Conservation (phyloP, 2,797 vertebrate genomes). For the Clarias laeviceps region DNA sequence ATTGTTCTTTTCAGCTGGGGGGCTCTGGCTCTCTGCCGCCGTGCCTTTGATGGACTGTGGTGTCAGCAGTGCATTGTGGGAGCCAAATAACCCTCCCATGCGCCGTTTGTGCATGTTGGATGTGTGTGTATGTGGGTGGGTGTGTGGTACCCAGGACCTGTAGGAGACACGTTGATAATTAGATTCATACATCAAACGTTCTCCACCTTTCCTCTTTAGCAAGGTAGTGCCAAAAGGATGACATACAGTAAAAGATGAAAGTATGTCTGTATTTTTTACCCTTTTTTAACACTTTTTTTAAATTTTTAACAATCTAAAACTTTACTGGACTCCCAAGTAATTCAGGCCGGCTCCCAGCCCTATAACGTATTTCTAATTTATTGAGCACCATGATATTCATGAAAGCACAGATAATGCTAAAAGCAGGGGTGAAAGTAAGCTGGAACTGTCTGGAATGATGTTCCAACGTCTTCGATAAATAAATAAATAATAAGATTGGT, state of each 20-base stretch:
- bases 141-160: slow-evolving; percentile 33
- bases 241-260: slow-evolving; percentile 26
- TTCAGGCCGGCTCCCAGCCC: background rate
- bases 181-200: slow-evolving; percentile 46
- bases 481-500: too few species aligned
- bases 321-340: background rate
- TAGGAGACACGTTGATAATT: slow-evolving; percentile 46
- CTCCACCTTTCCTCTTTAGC: slow-evolving; percentile 34
- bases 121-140: slow-evolving; percentile 32
- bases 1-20: slow-evolving; percentile 60
- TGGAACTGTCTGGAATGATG: too few species aligned
- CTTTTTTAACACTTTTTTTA: too few species aligned
- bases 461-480: too few species aligned
- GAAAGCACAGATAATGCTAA: background rate
- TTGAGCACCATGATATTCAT: background rate
- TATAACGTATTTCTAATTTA: background rate
- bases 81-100: slow-evolving; percentile 48
- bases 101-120: slow-evolving; percentile 32
- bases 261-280: background rate
- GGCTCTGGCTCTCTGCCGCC: slow-evolving; percentile 42
- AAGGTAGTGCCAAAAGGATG: slow-evolving; percentile 16
- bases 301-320: slow-evolving; percentile 11
- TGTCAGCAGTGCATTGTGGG: slow-evolving; percentile 60
- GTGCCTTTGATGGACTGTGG: slow-evolving; percentile 59
- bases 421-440: background rate